Conservation (phyloP, 2,113 vertebrate species). For the Silurus meridionalis region DNA sequence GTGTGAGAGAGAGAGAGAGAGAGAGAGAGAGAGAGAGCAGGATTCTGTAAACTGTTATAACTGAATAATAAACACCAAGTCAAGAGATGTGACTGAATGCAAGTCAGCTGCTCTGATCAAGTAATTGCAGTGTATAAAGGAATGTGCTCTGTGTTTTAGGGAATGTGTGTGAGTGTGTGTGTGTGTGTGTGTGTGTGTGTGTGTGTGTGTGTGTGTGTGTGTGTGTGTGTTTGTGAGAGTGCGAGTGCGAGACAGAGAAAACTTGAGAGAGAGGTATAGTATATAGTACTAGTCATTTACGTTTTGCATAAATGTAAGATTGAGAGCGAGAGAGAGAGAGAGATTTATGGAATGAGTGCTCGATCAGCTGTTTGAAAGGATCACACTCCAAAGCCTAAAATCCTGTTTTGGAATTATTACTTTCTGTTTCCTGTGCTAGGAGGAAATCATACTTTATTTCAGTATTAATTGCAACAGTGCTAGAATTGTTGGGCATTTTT, state of each 20-base stretch:
- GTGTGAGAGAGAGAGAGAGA: conserved; percentile 10
- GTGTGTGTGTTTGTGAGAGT: neutral
- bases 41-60: conserved; percentile 9
- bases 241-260: no score
- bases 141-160: conserved; percentile 2
- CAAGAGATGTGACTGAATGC: neutral
- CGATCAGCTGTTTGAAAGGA: neutral
- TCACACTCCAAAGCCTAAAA: neutral
- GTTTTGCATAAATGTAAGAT: no score
- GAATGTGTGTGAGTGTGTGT: conserved; percentile 26
- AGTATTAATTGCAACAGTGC: neutral
- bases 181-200: neutral
- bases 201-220: no score
- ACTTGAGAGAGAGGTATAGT: neutral
- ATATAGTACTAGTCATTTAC: neutral
- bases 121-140: neutral
- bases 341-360: neutral
- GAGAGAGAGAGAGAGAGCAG: neutral
- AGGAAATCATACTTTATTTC: neutral
- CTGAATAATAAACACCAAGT: conserved; percentile 14
- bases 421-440: neutral
- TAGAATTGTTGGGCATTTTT: neutral
- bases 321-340: no score
- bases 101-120: conserved; percentile 19
- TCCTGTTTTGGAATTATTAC: neutral